phyloP scores from a whole-genome alignment of 2,797 vertebrate species.

The Nothura maculosa region DNA sequence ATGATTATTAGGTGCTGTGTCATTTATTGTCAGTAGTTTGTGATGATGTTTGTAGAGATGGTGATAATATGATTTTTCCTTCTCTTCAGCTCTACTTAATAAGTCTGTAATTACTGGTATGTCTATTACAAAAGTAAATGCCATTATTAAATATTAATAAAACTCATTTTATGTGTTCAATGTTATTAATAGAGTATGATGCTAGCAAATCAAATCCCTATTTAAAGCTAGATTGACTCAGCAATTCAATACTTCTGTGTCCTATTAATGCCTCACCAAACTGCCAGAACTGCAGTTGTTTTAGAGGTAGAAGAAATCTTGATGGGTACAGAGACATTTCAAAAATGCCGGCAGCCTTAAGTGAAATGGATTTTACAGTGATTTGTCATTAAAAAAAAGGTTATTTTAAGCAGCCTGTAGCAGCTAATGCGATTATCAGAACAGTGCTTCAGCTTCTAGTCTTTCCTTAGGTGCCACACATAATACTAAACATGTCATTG shows the following conservation, averaged over 20 bases:
- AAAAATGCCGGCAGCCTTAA: not conserved
- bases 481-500: no score
- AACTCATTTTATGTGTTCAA: not conserved
- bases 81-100: not conserved
- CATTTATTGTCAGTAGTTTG: not conserved
- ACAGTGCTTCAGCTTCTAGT: not conserved
- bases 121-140: not conserved
- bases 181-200: not conserved
- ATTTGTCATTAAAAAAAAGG: not conserved
- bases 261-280: not conserved
- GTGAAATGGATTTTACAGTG: not conserved
- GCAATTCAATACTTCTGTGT: not conserved
- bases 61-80: not conserved
- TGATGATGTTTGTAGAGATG: not conserved
- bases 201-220: not conserved
- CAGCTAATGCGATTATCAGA: not conserved
- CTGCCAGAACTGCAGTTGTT: not conserved
- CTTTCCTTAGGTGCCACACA: not conserved
- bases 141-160: not conserved
- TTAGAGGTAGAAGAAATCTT: not conserved
- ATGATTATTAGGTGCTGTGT: not conserved
- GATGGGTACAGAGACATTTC: not conserved
- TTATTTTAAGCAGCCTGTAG: not conserved
- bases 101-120: not conserved
- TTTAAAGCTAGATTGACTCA: not conserved